Conservation (phyloP, 1,140 invertebrate genomes). For the Hylyphantes graminicola region DNA sequence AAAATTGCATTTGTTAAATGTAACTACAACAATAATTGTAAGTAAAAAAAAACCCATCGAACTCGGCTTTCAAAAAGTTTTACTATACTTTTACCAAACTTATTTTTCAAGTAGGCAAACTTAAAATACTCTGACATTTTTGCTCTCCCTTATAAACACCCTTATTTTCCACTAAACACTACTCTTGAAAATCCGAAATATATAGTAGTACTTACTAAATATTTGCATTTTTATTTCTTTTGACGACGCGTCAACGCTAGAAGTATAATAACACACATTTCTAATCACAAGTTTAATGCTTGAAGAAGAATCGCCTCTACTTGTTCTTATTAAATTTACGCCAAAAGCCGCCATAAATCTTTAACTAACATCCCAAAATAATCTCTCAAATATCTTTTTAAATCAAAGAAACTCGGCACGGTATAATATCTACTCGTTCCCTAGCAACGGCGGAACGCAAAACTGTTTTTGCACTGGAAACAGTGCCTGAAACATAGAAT, state of each 20-base stretch:
- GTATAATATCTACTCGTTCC: slow-evolving; percentile 55
- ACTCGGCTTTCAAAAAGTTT: no score
- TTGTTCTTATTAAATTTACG: slow-evolving; percentile 14
- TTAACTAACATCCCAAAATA: slow-evolving; percentile 31
- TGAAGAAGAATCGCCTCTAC: neutral
- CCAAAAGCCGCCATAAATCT: slow-evolving; percentile 18
- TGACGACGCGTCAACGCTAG: neutral
- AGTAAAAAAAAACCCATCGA: no score
- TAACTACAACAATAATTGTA: no score
- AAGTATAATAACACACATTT: slow-evolving; percentile 3
- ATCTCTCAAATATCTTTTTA: slow-evolving; percentile 42
- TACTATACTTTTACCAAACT: no score
- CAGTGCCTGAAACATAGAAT: slow-evolving; percentile 46
- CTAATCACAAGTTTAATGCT: neutral
- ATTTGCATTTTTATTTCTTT: no score
- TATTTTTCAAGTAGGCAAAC: no score
- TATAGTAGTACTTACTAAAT: no score
- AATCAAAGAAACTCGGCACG: slow-evolving; percentile 23
- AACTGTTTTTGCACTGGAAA: slow-evolving; percentile 53
- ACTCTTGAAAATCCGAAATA: no score
- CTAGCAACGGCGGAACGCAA: slow-evolving; percentile 52
- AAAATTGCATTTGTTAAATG: no score
- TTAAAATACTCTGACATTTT: no score
- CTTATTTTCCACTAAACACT: no score
- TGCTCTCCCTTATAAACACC: no score